phyloP scores from a whole-genome alignment of 2,888 invertebrate genomes.

The Schizaphis graminum region DNA sequence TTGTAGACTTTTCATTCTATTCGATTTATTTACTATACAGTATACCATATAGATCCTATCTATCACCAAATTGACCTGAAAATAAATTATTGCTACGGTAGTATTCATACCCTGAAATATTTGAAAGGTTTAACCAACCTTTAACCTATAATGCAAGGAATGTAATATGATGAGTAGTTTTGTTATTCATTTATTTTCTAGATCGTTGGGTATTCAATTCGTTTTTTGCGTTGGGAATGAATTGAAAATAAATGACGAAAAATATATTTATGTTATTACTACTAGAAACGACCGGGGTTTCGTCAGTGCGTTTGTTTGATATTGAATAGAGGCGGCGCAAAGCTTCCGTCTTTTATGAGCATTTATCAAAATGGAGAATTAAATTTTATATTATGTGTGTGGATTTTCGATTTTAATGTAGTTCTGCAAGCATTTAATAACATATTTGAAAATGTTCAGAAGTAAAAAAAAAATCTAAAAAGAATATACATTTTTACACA shows the following conservation, averaged over 20 bases:
- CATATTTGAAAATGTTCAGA: neutral
- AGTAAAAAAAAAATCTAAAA: neutral
- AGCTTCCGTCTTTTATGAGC: slow-evolving; percentile 46
- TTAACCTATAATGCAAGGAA: slow-evolving; percentile 5
- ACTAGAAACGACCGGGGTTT: slow-evolving; percentile 13
- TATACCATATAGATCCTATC: neutral
- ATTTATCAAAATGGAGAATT: slow-evolving; percentile 44
- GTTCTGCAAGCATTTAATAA: slow-evolving; percentile 12
- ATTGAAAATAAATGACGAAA: slow-evolving; percentile 45
- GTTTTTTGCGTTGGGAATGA: slow-evolving; percentile 9
- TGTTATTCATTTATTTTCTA: slow-evolving; percentile 45
- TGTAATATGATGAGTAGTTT: slow-evolving; percentile 43
- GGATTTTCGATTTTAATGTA: slow-evolving; percentile 36
- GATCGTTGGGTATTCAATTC: slow-evolving; percentile 39
- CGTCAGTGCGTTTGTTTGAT: slow-evolving; percentile 27
- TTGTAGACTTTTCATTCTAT: neutral
- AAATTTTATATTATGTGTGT: slow-evolving; percentile 35
- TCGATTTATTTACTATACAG: neutral
- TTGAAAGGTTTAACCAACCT: slow-evolving; percentile 15
- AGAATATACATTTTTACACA: neutral
- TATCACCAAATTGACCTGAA: slow-evolving; percentile 14
- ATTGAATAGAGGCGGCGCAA: slow-evolving; percentile 26
- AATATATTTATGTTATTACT: slow-evolving; percentile 23
- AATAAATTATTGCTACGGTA: slow-evolving; percentile 18
- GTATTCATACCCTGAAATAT: neutral